These are phyloP conservation scores for Drosophila differens DNA, from an alignment of 2,888 invertebrate genomes.

Conservation along the genomic window DNA sequence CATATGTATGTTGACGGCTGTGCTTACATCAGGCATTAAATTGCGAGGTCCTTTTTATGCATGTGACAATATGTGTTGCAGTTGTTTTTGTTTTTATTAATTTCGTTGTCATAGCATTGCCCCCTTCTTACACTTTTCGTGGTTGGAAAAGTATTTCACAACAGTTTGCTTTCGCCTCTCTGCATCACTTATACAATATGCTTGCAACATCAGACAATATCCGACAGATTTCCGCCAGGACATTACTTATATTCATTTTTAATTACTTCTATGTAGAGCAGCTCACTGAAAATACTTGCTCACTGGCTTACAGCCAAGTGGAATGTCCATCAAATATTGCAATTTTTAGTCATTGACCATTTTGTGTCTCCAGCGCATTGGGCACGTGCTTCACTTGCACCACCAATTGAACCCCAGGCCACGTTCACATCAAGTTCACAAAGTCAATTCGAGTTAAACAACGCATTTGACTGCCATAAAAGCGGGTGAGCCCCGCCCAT, in stretches of 20 bases:
- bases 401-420: slow-evolving; percentile 25
- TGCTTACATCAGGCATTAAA: slow-evolving; percentile 71
- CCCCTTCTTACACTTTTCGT: not conserved
- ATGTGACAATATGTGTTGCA: slow-evolving; percentile 72
- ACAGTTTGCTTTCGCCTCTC: not conserved
- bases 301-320: not conserved
- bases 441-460: slow-evolving; percentile 80
- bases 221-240: too few species aligned
- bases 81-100: slow-evolving; percentile 53
- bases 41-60: slow-evolving; percentile 68
- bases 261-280: not conserved
- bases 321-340: slow-evolving; percentile 29
- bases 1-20: slow-evolving; percentile 79
- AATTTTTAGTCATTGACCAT: slow-evolving; percentile 7
- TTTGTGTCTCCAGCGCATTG: slow-evolving; percentile 18
- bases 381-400: slow-evolving; percentile 50
- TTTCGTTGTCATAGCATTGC: slow-evolving; percentile 11
- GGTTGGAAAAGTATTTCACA: not conserved
- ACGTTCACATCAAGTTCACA: slow-evolving; percentile 76
- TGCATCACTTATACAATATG: not conserved
- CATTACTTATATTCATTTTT: not conserved
- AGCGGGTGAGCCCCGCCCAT: slow-evolving; percentile 44
- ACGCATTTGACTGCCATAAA: slow-evolving; percentile 77
- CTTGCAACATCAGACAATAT: not conserved
- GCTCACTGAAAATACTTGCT: too few species aligned